These are phyloP conservation scores for Lepidochrysops patricia DNA, from an alignment of 2,888 invertebrate species.

Conservation along the genomic window DNA sequence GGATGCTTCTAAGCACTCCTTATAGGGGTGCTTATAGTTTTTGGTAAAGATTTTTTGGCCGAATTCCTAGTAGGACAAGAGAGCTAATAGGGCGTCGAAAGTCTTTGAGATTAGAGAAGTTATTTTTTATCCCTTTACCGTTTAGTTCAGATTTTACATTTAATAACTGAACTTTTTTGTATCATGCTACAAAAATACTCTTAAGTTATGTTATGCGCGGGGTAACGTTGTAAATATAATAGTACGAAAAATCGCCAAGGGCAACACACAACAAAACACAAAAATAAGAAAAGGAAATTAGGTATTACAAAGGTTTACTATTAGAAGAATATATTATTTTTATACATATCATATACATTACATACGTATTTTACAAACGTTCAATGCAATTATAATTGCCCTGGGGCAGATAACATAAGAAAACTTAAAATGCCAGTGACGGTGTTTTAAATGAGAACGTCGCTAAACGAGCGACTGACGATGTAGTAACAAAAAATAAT, in stretches of 20 bases:
- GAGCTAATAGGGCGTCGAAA: not conserved
- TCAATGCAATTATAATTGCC: too few relatives aligned
- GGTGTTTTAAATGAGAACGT: not conserved
- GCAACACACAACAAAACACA: not conserved
- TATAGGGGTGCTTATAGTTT: not conserved
- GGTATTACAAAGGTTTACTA: too few relatives aligned
- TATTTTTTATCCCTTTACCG: not conserved
- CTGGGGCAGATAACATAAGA: too few relatives aligned
- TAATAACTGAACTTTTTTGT: not conserved
- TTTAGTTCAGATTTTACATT: not conserved
- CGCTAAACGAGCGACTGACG: conserved; percentile 1
- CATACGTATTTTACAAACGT: too few relatives aligned
- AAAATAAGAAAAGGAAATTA: too few relatives aligned
- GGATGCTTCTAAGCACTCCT: not conserved
- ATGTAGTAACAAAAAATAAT: conserved; percentile 9
- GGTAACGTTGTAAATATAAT: not conserved
- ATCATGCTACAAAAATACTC: not conserved
- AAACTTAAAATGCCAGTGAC: not conserved
- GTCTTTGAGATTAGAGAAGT: not conserved
- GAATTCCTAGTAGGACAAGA: not conserved
- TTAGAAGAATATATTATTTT: too few relatives aligned
- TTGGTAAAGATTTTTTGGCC: not conserved
- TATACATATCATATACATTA: too few relatives aligned
- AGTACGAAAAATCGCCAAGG: not conserved
- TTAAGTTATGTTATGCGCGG: too few relatives aligned